phyloP scores from a whole-genome alignment of 1,140 invertebrate species.

The Drosophila pectinifera region DNA sequence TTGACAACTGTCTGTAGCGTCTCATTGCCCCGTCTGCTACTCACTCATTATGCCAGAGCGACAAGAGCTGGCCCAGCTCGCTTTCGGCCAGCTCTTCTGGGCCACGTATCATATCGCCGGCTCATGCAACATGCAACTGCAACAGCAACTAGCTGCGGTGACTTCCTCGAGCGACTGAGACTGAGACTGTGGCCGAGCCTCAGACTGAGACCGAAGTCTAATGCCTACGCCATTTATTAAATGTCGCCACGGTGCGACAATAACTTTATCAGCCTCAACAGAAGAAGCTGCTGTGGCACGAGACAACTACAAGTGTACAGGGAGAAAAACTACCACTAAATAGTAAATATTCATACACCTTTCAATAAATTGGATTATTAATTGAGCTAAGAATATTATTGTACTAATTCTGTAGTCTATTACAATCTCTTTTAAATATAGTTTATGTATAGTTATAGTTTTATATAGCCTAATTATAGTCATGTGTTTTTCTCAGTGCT shows the following conservation, averaged over 20 bases:
- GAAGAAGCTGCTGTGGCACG: conserved; percentile 30
- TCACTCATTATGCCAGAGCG: conserved; percentile 74
- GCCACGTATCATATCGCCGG: conserved; percentile 74
- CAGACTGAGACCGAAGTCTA: conserved; percentile 60
- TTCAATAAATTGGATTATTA: background rate
- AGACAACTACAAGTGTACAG: conserved; percentile 25
- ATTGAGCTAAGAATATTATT: too few species aligned
- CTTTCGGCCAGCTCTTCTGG: conserved; percentile 20
- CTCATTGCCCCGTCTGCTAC: conserved; percentile 77
- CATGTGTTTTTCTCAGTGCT: background rate
- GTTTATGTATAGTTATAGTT: background rate
- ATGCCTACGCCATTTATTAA: conserved; percentile 84
- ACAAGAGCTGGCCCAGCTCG: conserved; percentile 36
- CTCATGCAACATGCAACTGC: conserved; percentile 79
- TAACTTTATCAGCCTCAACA: conserved; percentile 78
- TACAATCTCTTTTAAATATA: background rate
- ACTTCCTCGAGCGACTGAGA: conserved; percentile 4
- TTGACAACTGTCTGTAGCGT: conserved; percentile 81
- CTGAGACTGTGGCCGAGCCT: background rate
- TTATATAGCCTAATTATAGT: too few species aligned
- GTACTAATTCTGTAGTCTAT: background rate
- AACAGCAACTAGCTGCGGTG: conserved; percentile 47
- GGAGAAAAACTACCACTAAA: background rate
- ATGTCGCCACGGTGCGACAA: conserved; percentile 81
- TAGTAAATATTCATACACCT: background rate